Evolutionary conservation across 2,888 invertebrate genomes (phyloP).

Genomic region (Acanthosoma haemorrhoidale): DNA sequence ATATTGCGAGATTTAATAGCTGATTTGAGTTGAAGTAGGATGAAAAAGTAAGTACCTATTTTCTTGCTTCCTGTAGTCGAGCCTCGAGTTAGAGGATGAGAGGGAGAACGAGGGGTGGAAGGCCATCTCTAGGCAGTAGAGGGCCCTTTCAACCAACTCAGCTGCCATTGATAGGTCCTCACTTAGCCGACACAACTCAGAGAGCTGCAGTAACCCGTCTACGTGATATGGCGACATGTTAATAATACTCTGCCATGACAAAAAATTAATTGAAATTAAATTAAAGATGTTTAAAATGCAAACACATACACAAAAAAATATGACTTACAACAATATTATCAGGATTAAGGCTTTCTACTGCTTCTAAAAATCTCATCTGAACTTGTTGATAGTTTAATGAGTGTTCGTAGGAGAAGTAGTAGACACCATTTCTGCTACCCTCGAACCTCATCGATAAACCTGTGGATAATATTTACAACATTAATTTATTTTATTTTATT

Average conservation of each 20-base stretch:
- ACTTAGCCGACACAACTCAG: conserved; percentile 70
- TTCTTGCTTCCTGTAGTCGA: conserved; percentile 74
- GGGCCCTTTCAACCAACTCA: conserved; percentile 70
- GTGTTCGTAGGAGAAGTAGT: conserved; percentile 70
- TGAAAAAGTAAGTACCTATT: no score
- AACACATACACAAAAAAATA: neutral
- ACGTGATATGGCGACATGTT: conserved; percentile 73
- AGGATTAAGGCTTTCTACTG: conserved; percentile 72
- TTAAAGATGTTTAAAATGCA: neutral
- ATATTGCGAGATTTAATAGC: no score
- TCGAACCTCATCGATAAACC: conserved; percentile 64
- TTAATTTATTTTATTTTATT: no score
- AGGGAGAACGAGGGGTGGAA: conserved; percentile 76
- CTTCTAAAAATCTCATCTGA: conserved; percentile 68
- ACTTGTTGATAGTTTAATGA: conserved; percentile 65
- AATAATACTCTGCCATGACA: conserved; percentile 55
- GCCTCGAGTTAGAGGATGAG: conserved; percentile 63
- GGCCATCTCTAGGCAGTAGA: conserved; percentile 69
- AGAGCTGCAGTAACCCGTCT: conserved; percentile 71
- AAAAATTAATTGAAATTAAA: neutral
- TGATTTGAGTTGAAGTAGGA: no score
- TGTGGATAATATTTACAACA: no score
- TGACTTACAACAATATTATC: conserved; percentile 64
- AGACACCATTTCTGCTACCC: conserved; percentile 51
- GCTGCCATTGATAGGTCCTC: conserved; percentile 75